Percentiles rank a stretch among this genome's conserved stretches.
Evolutionary conservation across 2,113 vertebrate genomes (phyloP).

Genomic region (Petroica traversi): DNA sequence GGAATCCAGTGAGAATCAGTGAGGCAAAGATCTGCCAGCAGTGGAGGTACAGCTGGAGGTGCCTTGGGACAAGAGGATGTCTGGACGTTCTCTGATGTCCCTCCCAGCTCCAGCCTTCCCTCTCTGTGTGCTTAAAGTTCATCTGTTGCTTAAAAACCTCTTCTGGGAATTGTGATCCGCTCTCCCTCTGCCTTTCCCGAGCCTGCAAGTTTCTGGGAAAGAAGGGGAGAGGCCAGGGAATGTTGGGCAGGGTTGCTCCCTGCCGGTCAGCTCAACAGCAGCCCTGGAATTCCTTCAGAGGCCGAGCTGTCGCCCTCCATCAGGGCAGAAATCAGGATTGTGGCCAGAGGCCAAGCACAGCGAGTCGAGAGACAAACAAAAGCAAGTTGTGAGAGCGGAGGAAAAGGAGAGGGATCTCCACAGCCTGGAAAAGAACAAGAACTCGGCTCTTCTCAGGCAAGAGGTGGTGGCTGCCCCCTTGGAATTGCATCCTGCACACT

Average conservation of each 20-base stretch:
- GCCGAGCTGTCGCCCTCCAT: constrained; percentile 5
- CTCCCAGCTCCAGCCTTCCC: neutral
- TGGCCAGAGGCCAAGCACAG: constrained; percentile 40
- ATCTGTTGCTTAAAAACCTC: neutral
- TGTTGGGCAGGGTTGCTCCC: neutral
- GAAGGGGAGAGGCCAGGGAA: constrained; percentile 8
- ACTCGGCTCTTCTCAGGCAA: neutral
- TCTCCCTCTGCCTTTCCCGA: neutral
- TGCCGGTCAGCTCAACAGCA: constrained; percentile 45
- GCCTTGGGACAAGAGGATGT: neutral
- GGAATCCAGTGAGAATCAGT: neutral
- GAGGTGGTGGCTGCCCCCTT: neutral
- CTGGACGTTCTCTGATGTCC: neutral
- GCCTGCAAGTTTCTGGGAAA: constrained; percentile 31
- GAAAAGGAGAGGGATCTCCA: neutral
- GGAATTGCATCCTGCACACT: neutral
- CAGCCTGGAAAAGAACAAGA: neutral
- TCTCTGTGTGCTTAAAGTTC: neutral
- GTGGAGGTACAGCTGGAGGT: neutral
- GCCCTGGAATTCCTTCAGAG: constrained; percentile 52
- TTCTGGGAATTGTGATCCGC: neutral
- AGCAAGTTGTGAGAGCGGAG: neutral
- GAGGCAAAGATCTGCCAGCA: neutral
- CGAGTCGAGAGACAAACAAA: constrained; percentile 26
- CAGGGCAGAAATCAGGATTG: neutral